Evolutionary conservation across 1,140 invertebrate species (phyloP).

Genomic region (Drosophila nasuta): DNA sequence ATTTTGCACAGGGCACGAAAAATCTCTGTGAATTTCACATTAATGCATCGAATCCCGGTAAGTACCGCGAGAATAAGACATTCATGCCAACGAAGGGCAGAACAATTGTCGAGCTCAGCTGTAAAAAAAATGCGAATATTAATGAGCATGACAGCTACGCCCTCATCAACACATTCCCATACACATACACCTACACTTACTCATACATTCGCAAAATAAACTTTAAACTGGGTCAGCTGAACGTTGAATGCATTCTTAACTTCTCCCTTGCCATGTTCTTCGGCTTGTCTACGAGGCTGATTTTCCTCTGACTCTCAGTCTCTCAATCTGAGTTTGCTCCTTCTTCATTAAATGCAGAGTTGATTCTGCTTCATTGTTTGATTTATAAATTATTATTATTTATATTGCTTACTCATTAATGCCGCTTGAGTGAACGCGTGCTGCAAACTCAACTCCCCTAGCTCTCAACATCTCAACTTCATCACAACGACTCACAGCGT

Average conservation of each 20-base stretch:
- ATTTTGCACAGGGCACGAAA: slow-evolving; percentile 87
- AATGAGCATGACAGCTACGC: slow-evolving; percentile 25
- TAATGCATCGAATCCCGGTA: slow-evolving; percentile 88
- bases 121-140: slow-evolving; percentile 36
- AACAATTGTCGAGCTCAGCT: slow-evolving; percentile 20
- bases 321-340: background rate
- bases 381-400: slow-evolving; percentile 67
- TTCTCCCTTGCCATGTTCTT: slow-evolving; percentile 4
- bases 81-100: background rate
- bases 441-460: background rate
- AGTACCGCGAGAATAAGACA: slow-evolving; percentile 41
- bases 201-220: slow-evolving; percentile 2
- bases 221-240: slow-evolving; percentile 45
- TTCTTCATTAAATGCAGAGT: slow-evolving; percentile 30
- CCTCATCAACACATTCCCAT: slow-evolving; percentile 1
- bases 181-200: background rate
- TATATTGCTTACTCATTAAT: slow-evolving; percentile 64
- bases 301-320: background rate
- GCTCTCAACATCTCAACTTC: slow-evolving; percentile 2
- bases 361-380: slow-evolving; percentile 33
- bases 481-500: background rate
- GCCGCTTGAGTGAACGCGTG: slow-evolving; percentile 29
- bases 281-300: background rate
- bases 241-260: slow-evolving; percentile 14
- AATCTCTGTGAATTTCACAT: slow-evolving; percentile 90